Conservation (phyloP, 92 coral and sea anemone genomes). For the Virgularia gustaviana region DNA sequence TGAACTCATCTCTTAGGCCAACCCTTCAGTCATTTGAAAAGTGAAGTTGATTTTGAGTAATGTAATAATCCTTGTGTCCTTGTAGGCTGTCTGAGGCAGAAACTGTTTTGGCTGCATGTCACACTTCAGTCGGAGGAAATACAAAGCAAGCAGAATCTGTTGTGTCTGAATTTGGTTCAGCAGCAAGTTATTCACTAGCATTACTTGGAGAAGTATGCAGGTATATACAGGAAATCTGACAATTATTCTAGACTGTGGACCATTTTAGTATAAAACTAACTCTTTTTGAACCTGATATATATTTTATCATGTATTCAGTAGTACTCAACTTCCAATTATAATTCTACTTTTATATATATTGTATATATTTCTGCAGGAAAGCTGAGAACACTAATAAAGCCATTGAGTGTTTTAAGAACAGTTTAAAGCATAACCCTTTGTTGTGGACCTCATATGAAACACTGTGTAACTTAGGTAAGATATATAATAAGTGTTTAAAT, state of each 20-base stretch:
- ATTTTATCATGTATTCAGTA: not conserved
- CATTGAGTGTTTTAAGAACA: conserved; percentile 92
- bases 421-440: conserved; percentile 82
- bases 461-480: conserved; percentile 79
- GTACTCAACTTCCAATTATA: not conserved
- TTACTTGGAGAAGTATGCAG: conserved; percentile 94
- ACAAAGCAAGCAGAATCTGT: conserved; percentile 78
- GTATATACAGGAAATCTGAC: conserved; percentile 41
- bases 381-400: conserved; percentile 85
- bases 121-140: conserved; percentile 55
- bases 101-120: conserved; percentile 61
- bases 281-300: not conserved
- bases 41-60: not conserved
- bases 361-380: conserved; percentile 56
- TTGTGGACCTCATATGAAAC: conserved; percentile 94
- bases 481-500: not conserved
- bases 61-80: not conserved
- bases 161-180: conserved; percentile 88
- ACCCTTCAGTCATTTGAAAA: no score
- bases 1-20: conserved; percentile 3
- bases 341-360: not conserved
- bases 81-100: conserved; percentile 91
- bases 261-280: not conserved
- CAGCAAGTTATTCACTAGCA: conserved; percentile 93
- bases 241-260: not conserved